Evolutionary conservation across 2,888 invertebrate genomes (phyloP), one percentile per base, ranked within the genome.

Genomic region (Meta bourneti): DNA sequence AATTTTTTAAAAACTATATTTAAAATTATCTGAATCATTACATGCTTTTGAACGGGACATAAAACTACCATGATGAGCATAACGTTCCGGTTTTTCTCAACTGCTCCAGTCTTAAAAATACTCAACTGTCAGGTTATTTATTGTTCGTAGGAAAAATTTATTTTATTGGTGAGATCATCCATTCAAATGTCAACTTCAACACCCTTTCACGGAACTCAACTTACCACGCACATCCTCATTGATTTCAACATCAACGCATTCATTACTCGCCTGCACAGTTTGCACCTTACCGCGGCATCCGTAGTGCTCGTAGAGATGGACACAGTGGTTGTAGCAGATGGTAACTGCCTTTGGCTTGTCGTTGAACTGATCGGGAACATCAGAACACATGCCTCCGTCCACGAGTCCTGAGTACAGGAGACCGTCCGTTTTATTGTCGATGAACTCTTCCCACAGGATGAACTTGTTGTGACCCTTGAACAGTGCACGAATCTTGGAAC

Each of bases 381-480:
- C 91, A 5, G 83, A 69, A n/a, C 91, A 92, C 88, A 92, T 92
- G 8, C 91, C 91, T 9, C 91, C 91, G 51, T 92, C 91, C 7
- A 92, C 89, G 0, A 84, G 49, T 13, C 79, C 79, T 6, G 84
- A 84, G 48, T 84, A 61, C 16, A 92, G 72, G 4, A 89, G 75
- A 11, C 91, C 91, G 16, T 88, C 89, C 13, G 91, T 80, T 70
- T 79, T 70, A 0, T 70, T 48, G 7, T 83, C 75, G n/a, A 74
- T 48, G 51, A 84, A 92, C 16, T 92, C 89, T 49, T 92, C 88
- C 91, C 91, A 92, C 16, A 92, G 11, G 6, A 89, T 81, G 48
- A 83, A 88, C 9, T 84, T 92, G 80, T 89, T 92, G 80, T 89
- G 88, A 9, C 91, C 91, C 34, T 92, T 92, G 20, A 85, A 84